Evolutionary conservation across 1,140 invertebrate species (phyloP).

Genomic region (Chrysopa pallens): DNA sequence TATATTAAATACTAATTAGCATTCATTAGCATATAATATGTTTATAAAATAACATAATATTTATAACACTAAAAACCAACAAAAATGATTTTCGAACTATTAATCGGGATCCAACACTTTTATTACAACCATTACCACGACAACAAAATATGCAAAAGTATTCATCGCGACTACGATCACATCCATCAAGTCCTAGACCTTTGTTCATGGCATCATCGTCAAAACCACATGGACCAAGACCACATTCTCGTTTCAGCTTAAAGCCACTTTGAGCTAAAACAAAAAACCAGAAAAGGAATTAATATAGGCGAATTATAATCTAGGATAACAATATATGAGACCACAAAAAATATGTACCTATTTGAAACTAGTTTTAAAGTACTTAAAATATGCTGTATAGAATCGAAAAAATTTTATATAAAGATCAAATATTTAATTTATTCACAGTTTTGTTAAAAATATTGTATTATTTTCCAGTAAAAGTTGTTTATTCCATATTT

Average conservation of each 20-base stretch:
- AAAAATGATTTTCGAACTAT: conserved; percentile 1
- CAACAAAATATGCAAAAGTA: conserved; percentile 24
- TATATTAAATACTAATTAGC: background rate
- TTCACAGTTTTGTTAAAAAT: too few species aligned
- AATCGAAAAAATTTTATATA: too few species aligned
- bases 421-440: too few species aligned
- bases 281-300: conserved; percentile 1
- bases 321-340: conserved; percentile 3
- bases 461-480: too few species aligned
- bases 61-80: conserved; percentile 1
- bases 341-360: conserved; percentile 2
- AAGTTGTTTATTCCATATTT: too few species aligned
- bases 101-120: conserved; percentile 8
- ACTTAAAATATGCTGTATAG: too few species aligned
- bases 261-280: conserved; percentile 23
- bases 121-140: conserved; percentile 22
- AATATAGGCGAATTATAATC: conserved; percentile 1
- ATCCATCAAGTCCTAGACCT: conserved; percentile 24
- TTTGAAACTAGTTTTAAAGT: too few species aligned
- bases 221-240: conserved; percentile 29
- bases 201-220: conserved; percentile 21
- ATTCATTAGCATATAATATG: background rate
- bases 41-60: background rate
- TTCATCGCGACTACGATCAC: conserved; percentile 23
- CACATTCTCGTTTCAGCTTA: conserved; percentile 27